Conservation (phyloP, 2,888 invertebrate species). For the Pollenia amentaria region DNA sequence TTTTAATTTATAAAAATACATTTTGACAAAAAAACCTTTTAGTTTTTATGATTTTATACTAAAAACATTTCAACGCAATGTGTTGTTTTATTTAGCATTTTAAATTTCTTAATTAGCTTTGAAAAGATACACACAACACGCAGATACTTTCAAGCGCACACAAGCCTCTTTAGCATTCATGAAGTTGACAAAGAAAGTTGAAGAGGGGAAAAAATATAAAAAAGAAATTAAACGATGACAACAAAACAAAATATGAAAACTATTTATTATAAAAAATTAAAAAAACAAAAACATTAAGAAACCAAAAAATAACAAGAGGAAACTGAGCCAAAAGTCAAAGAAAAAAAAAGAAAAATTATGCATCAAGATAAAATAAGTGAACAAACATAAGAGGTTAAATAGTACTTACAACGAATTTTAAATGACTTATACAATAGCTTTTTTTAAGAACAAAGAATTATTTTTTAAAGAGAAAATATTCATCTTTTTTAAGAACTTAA, state of each 20-base stretch:
- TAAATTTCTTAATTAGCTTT: constrained; percentile 69
- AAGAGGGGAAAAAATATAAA: constrained; percentile 1
- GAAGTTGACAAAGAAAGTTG: constrained; percentile 24
- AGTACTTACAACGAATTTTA: background rate
- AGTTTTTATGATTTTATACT: constrained; percentile 49
- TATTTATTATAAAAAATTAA: constrained; percentile 40
- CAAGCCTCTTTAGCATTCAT: constrained; percentile 53
- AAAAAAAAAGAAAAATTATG: constrained; percentile 21
- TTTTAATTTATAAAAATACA: background rate
- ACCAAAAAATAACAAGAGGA: constrained; percentile 51
- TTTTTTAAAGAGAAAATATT: no score
- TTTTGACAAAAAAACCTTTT: background rate
- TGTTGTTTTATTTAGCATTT: constrained; percentile 63
- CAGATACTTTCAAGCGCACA: background rate
- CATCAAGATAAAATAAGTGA: constrained; percentile 24
- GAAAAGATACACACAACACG: constrained; percentile 29
- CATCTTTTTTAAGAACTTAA: no score
- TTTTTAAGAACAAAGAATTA: background rate
- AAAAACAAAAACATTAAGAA: constrained; percentile 23
- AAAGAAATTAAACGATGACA: constrained; percentile 63
- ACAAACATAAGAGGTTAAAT: constrained; percentile 16
- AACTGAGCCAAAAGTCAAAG: constrained; percentile 66
- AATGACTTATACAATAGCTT: background rate
- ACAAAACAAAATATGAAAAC: constrained; percentile 55
- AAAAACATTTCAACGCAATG: constrained; percentile 55